Conservation (phyloP, 2,888 invertebrate genomes). For the Drosophila cognata region DNA sequence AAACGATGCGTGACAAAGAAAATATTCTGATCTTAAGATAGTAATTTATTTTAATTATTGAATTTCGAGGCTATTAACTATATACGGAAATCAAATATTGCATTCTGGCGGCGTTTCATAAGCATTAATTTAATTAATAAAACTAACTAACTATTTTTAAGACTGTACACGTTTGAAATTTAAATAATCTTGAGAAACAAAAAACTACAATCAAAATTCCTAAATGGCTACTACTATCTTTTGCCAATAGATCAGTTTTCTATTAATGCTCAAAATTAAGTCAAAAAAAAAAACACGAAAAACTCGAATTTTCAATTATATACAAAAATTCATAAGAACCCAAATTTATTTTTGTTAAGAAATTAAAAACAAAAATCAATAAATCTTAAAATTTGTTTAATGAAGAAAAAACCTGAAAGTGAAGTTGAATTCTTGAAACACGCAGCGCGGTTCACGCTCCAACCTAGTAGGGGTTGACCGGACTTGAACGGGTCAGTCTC, state of each 20-base stretch:
- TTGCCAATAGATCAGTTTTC: constrained; percentile 73
- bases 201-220: constrained; percentile 13
- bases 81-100: constrained; percentile 65
- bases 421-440: constrained; percentile 69
- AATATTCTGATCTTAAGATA: constrained; percentile 44
- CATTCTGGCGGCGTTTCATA: constrained; percentile 55
- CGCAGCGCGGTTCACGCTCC: constrained; percentile 47
- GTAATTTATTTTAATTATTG: constrained; percentile 68
- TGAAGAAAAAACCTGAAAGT: constrained; percentile 70
- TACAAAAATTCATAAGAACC: constrained; percentile 24
- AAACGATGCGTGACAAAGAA: constrained; percentile 43
- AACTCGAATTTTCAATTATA: constrained; percentile 80
- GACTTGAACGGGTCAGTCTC: constrained; percentile 11
- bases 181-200: constrained; percentile 26
- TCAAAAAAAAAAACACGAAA: constrained; percentile 75
- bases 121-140: constrained; percentile 76
- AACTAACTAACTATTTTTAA: constrained; percentile 47
- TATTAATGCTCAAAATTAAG: constrained; percentile 69
- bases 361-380: constrained; percentile 34
- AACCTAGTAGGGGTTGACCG: constrained; percentile 41
- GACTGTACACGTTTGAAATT: constrained; percentile 52
- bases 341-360: constrained; percentile 49
- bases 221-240: constrained; percentile 43
- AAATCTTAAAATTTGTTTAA: constrained; percentile 66
- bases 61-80: constrained; percentile 48